Conservation (phyloP, 2,113 vertebrate species). For the Hydropotes inermis region DNA sequence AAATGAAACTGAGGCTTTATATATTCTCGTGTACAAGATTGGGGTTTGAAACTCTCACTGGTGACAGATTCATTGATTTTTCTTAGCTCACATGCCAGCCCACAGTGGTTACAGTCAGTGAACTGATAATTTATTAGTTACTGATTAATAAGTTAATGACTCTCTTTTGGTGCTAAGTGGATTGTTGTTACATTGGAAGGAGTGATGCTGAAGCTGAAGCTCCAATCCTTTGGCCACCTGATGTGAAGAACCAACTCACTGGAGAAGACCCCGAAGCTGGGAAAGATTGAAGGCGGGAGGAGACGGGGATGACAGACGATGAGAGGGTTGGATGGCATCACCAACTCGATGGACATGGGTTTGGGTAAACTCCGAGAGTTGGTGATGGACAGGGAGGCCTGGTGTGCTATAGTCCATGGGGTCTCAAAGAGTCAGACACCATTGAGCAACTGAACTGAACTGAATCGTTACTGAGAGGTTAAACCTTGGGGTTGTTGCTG, state of each 20-base stretch:
- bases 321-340: neutral
- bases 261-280: neutral
- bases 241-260: neutral
- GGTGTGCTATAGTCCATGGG: too few species aligned
- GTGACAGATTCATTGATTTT: neutral
- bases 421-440: too few species aligned
- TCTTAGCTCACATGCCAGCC: neutral
- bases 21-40: neutral
- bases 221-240: neutral
- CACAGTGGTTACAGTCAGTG: neutral
- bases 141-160: neutral
- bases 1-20: neutral
- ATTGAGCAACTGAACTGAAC: too few species aligned
- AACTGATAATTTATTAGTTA: neutral
- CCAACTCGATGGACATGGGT: rapidly evolving
- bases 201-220: neutral
- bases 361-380: too few species aligned
- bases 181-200: constrained; percentile 29
- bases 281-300: neutral
- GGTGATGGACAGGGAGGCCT: too few species aligned
- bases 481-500: neutral
- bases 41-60: neutral
- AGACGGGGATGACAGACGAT: neutral
- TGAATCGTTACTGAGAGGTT: neutral
- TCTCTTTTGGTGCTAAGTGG: neutral